Base-by-base conservation (phyloP, 2,113 vertebrate species). In the Poeciliopsis retropinna region DNA sequence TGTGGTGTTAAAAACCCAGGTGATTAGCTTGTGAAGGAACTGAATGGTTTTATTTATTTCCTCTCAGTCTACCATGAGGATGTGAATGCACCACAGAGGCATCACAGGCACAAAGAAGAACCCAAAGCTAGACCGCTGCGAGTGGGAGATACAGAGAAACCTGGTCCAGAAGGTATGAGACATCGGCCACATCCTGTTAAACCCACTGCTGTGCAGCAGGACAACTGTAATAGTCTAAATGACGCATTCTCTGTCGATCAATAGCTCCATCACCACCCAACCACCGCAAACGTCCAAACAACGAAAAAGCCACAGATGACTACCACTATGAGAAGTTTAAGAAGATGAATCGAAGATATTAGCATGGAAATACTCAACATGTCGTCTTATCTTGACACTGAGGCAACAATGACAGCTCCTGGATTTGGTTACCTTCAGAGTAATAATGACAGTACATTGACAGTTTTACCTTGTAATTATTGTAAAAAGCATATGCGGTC, bases 301-400 rank as follows among this genome's bases (percentile, higher is more conserved):
- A 98, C 0, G 98, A 99, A 82, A 99, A 99, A 84, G 98, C 98
- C 61, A 99, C 97, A 0, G 98, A 99, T 29, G 98, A 99, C 87
- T 99, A 99, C 81, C 98, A 99, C 84, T 99, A 99, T 12, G 98
- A 99, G 91, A 99, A 98, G 84, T 99, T 99, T 90, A 99, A 99
- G 94, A 99, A 99, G 94, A 99, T 99, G 98, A 99, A 98, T 73
- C 92, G 98, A 28, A 85, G 98, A 76, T 99, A 99, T 74, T 98
- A 75, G 96, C 37, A 27, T 31, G 28, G 28, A 68, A 30, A n/a
- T 57, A 6, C 17, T 69, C 41, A 30, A 44, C 14, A 30, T 12
- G 7, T 47, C 39, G 8, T 30, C n/a, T 32, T 60, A 60, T 31
- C 4, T 67, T 11, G 22, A n/a, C 22, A 54, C 17, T 70, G 5